Evolutionary conservation across 2,113 vertebrate genomes (phyloP), one percentile per base, ranked within the genome.

Genomic region (Galemys pyrenaicus): DNA sequence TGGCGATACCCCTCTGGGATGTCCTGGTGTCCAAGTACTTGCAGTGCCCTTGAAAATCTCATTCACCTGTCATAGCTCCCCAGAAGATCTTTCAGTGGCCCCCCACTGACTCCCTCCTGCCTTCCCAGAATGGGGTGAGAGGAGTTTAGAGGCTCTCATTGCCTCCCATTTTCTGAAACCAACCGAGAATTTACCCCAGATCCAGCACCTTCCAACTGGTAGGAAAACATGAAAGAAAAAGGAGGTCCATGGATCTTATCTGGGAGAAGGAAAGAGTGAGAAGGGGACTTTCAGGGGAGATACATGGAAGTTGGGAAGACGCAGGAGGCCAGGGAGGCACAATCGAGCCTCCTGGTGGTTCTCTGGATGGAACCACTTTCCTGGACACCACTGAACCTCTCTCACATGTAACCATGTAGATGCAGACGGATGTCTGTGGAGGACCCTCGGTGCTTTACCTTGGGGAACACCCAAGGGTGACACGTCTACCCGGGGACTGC

Each of bases 201-300:
- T 84, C 41, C 51, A 95, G 91, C 94, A 87, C 37, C 82, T 92
- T 86, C 92, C 71, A 84, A 22, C 35, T 68, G 10, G 39, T 65
- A 51, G 71, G 32, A 90, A 93, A 95, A 83, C 67, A 74, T 67
- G 68, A 93, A 94, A 79, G 37, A 73, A 86, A 95, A 90, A 87
- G n/a, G 60, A 87, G 32, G 9, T 80, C 64, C 1, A 5, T 81
- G 78, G 39, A 85, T 51, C 16, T 58, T 86, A 17, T 92, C 19
- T 75, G 16, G 12, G 39, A 41, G 58, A 70, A 95, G 62, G 86
- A 87, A 89, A 58, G n/a, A 71, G 30, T 39, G 15, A 35, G 32
- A 12, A 37, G 28, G n/a, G 22, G 19, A 32, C 30, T 58, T 30
- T 1, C 2, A 20, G 44, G 9, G 28, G 41, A 37, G 37, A 22